Conservation (phyloP, 2,113 vertebrate genomes). For the Cathartes aura region DNA sequence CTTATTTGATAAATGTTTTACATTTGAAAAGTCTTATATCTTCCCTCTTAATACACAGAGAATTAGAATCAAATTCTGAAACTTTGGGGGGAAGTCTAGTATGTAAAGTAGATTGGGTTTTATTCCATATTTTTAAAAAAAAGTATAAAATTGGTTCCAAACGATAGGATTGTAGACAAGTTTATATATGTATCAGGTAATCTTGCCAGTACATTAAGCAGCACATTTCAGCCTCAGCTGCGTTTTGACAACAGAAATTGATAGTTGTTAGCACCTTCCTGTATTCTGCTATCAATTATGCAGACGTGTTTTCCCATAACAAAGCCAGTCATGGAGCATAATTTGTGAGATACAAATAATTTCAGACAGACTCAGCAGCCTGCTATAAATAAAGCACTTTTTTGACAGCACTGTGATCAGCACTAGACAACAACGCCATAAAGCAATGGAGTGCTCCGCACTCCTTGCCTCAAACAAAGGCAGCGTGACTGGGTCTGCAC, state of each 20-base stretch:
- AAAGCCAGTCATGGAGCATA: conserved; percentile 3
- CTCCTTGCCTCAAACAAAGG: background rate
- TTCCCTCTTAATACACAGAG: background rate
- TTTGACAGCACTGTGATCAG: background rate
- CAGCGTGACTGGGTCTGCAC: background rate
- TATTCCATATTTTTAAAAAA: background rate
- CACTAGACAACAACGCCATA: background rate
- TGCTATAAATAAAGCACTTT: conserved; percentile 50
- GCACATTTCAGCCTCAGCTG: background rate
- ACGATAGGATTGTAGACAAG: background rate
- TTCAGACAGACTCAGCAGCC: conserved; percentile 30
- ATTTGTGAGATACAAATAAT: conserved; percentile 13
- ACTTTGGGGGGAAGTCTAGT: background rate
- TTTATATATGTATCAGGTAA: background rate
- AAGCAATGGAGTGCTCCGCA: background rate
- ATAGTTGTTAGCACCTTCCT: conserved; percentile 43
- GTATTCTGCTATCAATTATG: conserved; percentile 43
- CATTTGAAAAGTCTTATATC: background rate
- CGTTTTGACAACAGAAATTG: conserved; percentile 36
- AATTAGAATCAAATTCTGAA: background rate
- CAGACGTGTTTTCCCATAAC: conserved; percentile 14
- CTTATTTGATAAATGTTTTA: background rate
- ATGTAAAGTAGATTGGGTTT: background rate
- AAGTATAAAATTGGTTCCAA: background rate
- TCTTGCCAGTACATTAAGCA: conserved; percentile 1